phyloP scores from a whole-genome alignment of 37 sponge, comb jelly and placozoan genomes.

The Aphrocallistes beatrix region DNA sequence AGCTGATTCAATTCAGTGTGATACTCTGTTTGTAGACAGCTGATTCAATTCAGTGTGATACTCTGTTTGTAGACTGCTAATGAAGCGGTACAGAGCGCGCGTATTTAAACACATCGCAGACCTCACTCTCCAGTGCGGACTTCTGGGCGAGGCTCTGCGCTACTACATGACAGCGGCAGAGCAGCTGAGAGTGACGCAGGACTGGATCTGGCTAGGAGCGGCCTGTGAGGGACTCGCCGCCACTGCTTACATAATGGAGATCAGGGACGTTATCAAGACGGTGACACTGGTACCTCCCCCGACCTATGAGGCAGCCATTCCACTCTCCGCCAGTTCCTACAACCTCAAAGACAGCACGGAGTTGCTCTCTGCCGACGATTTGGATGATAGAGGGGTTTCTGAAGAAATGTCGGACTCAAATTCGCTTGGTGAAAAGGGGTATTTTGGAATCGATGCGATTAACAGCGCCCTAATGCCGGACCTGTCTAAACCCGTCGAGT shows the following conservation, averaged over 20 bases:
- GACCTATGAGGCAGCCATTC: not conserved
- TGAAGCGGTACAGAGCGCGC: not conserved
- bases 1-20: not conserved
- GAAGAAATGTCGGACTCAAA: not conserved
- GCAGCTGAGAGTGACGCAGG: not conserved
- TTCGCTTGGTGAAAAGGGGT: not conserved
- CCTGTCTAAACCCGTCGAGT: not conserved
- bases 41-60: not conserved
- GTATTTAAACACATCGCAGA: not conserved
- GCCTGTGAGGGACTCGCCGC: conserved; percentile 8
- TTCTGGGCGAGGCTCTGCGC: not conserved
- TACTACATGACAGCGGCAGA: conserved; percentile 2
- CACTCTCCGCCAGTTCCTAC: not conserved
- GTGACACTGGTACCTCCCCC: not conserved
- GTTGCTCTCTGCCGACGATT: not conserved
- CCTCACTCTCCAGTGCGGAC: conserved; percentile 6
- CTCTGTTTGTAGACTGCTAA: not conserved
- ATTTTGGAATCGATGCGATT: not conserved
- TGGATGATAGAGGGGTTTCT: not conserved
- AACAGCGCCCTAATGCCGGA: not conserved
- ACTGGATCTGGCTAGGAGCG: not conserved
- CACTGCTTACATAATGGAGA: not conserved
- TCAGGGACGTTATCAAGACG: not conserved
- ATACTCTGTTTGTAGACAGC: not conserved
- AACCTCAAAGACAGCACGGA: not conserved